Evolutionary conservation across 1,140 invertebrate genomes (phyloP).

Genomic region (Pissodes strobi): DNA sequence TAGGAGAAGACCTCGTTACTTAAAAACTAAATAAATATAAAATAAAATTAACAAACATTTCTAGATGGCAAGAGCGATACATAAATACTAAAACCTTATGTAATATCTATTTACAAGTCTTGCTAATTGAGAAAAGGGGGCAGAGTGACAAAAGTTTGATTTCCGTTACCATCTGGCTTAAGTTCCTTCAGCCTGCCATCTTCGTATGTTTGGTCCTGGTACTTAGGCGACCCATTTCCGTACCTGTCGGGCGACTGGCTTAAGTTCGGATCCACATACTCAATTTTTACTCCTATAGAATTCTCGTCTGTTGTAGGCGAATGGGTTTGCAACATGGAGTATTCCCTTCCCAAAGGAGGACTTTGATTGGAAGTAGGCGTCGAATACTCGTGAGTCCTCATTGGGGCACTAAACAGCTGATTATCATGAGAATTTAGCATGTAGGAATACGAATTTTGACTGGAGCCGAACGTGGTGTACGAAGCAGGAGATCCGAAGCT

Average conservation of each 20-base stretch:
- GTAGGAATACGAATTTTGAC: slow-evolving; percentile 64
- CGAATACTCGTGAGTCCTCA: slow-evolving; percentile 66
- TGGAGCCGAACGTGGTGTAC: slow-evolving; percentile 57
- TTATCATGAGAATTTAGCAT: slow-evolving; percentile 69
- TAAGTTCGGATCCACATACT: slow-evolving; percentile 56
- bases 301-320: slow-evolving; percentile 62
- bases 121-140: slow-evolving; percentile 75
- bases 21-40: too few species aligned
- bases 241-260: slow-evolving; percentile 57
- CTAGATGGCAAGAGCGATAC: too few species aligned
- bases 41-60: too few species aligned
- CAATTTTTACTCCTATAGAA: slow-evolving; percentile 58
- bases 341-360: slow-evolving; percentile 65
- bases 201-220: slow-evolving; percentile 63
- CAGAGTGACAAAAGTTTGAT: slow-evolving; percentile 69
- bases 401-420: slow-evolving; percentile 65
- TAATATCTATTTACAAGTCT: too few species aligned
- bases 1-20: too few species aligned
- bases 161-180: slow-evolving; percentile 64
- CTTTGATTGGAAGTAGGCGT: slow-evolving; percentile 61
- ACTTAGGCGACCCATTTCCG: slow-evolving; percentile 60
- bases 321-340: slow-evolving; percentile 69
- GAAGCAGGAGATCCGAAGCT: slow-evolving; percentile 59
- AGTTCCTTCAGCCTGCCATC: slow-evolving; percentile 63
- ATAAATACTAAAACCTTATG: neutral